A percentile compares a stretch with the other conserved stretches of the same genome.
Conservation (phyloP, 2,888 invertebrate species). For the Drosophila borborema region DNA sequence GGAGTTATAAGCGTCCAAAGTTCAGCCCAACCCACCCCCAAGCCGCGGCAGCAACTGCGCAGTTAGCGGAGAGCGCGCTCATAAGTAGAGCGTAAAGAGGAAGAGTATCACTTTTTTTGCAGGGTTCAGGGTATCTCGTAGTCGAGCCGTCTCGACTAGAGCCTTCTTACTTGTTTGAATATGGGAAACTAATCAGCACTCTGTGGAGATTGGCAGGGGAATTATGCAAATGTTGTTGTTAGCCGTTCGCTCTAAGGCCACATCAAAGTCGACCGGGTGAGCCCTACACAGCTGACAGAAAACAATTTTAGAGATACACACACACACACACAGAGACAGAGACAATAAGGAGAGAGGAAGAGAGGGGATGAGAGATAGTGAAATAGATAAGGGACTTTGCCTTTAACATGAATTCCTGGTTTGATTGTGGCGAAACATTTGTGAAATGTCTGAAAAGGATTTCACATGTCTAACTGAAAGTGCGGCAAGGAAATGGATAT, state of each 20-base stretch:
- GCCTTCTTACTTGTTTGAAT: too few species aligned
- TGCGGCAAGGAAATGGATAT: constrained; percentile 63
- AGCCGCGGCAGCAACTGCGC: too few species aligned
- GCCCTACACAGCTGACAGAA: constrained; percentile 48
- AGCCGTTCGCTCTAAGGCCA: constrained; percentile 11
- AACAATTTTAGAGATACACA: constrained; percentile 16
- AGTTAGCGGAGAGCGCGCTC: too few species aligned
- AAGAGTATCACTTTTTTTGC: too few species aligned
- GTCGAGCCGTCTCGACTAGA: too few species aligned
- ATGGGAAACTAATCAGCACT: constrained; percentile 46
- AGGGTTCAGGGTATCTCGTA: too few species aligned
- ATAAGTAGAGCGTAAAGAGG: too few species aligned
- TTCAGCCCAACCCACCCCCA: too few species aligned
- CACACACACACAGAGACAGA: neutral
- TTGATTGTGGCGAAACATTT: constrained; percentile 40
- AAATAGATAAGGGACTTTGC: constrained; percentile 20
- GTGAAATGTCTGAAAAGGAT: constrained; percentile 65
- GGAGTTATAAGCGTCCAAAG: too few species aligned
- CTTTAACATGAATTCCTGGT: constrained; percentile 41
- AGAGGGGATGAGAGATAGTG: neutral
- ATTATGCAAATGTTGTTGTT: constrained; percentile 55
- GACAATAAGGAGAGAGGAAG: neutral
- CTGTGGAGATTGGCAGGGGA: constrained; percentile 34
- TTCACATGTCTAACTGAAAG: constrained; percentile 57
- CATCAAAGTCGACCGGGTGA: constrained; percentile 48